phyloP scores from a whole-genome alignment of 2,797 vertebrate genomes.

The Synanceia verrucosa region DNA sequence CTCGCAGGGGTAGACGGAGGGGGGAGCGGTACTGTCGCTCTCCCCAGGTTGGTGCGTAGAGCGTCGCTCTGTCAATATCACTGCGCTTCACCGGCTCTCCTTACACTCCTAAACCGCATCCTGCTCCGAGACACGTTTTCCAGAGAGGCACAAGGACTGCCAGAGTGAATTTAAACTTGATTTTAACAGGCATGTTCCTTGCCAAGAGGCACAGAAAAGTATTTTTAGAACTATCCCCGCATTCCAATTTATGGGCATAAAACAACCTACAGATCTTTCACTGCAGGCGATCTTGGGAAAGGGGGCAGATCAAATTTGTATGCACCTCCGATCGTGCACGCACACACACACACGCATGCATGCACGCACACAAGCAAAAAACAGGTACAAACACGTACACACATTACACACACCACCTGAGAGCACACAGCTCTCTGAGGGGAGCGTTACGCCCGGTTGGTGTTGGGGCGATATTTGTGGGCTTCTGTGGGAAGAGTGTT shows the following conservation, averaged over 20 bases:
- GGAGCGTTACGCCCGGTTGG: constrained; percentile 69
- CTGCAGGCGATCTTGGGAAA: constrained; percentile 71
- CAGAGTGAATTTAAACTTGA: constrained; percentile 85
- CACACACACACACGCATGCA: constrained; percentile 25
- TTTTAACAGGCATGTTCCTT: constrained; percentile 86
- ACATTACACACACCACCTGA: constrained; percentile 67
- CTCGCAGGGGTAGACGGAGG: constrained; percentile 55
- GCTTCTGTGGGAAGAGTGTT: constrained; percentile 77
- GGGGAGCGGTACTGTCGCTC: constrained; percentile 49
- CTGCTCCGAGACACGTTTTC: constrained; percentile 79
- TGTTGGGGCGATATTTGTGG: constrained; percentile 76
- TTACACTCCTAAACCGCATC: constrained; percentile 76
- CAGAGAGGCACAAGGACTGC: constrained; percentile 82
- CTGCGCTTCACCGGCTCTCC: constrained; percentile 77
- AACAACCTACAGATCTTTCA: constrained; percentile 82
- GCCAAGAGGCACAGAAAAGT: constrained; percentile 80
- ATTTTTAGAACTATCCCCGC: constrained; percentile 85
- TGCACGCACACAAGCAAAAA: constrained; percentile 26
- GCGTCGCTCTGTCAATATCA: constrained; percentile 79
- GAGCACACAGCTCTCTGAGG: constrained; percentile 68
- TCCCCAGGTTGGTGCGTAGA: constrained; percentile 74
- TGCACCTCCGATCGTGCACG: constrained; percentile 64
- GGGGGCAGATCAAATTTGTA: constrained; percentile 79
- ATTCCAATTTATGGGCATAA: constrained; percentile 84
- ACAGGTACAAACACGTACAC: constrained; percentile 51